Evolutionary conservation across 2,888 invertebrate species (phyloP), one percentile per base, ranked within the genome.

Genomic region (Agriopis aurantiaria): DNA sequence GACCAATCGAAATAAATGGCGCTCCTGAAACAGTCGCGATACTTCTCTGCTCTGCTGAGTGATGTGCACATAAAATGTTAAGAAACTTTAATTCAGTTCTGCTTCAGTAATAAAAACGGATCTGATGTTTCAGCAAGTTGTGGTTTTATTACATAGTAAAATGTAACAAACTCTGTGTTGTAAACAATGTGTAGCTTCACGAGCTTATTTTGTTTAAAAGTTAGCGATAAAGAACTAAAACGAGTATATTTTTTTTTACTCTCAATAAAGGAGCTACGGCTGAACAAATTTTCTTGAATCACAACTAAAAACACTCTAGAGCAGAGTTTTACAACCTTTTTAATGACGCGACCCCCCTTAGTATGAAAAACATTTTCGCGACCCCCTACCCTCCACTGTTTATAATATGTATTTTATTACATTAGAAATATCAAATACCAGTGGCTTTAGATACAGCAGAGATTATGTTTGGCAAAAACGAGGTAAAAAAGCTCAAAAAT

Each of bases 1-100:
- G 82, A 83, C 80, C 79, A 73, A 80, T 78, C 68, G 45, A 73
- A 73, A 75, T 74, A 78, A 74, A 71, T 73, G 76, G 72, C 72
- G 71, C 67, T 72, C 45, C 72, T 72, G 75, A 71, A 72, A 72
- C 65, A 65, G 65, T 65, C 49, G 40, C 61, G 65, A 70, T 71
- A 57, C 45, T n/a, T 48, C 49, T 63, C 55, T 14, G 8, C 33
- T 5, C 45, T 52, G 62, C 57, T 33, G 68, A 65, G 56, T 61
- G 60, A 61, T 56, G 52, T 14, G 53, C 11, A 43, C 52, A 23
- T 57, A 52, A 68, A 52, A 49, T 17, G 56, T 23, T n/a, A n/a
- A 41, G 8, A 40, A 55, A 59, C 59, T 63, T 43, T 63, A 51
- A 48, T 52, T 23, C 33, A 14, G 8, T 0, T 52, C 46, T 40